phyloP scores from a whole-genome alignment of 2,797 vertebrate species.

The Sebastes taczanowskii region DNA sequence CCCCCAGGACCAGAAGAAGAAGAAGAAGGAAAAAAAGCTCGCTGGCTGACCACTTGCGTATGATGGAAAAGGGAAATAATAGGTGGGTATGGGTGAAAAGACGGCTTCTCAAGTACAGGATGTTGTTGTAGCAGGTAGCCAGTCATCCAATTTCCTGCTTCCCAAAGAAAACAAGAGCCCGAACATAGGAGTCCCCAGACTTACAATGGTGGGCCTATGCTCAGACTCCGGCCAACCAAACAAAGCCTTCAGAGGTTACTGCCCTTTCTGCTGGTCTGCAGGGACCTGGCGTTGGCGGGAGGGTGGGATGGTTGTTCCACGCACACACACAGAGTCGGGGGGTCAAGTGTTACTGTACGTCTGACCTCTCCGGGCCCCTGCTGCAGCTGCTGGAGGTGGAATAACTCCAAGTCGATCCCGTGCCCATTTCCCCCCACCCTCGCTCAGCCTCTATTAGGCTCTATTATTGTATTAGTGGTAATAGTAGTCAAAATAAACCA shows the following conservation, averaged over 20 bases:
- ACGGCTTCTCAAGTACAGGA: slow-evolving; percentile 89
- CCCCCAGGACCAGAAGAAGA: slow-evolving; percentile 62
- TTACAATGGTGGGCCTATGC: slow-evolving; percentile 85
- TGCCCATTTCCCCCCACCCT: slow-evolving; percentile 42
- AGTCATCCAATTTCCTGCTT: slow-evolving; percentile 91
- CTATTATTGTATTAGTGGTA: slow-evolving; percentile 86
- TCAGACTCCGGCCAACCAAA: slow-evolving; percentile 76
- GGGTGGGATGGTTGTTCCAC: slow-evolving; percentile 55
- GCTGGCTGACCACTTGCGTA: slow-evolving; percentile 82
- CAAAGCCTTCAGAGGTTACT: slow-evolving; percentile 85
- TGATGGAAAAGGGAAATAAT: slow-evolving; percentile 87
- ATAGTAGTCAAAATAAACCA: slow-evolving; percentile 85
- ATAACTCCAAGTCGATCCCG: slow-evolving; percentile 52
- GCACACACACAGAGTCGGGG: slow-evolving; percentile 57
- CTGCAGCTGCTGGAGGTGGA: slow-evolving; percentile 74
- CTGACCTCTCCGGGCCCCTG: slow-evolving; percentile 75
- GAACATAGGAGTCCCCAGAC: slow-evolving; percentile 75
- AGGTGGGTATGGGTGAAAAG: slow-evolving; percentile 87
- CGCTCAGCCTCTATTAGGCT: slow-evolving; percentile 76
- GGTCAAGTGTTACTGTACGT: slow-evolving; percentile 81
- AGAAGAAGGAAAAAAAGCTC: background rate
- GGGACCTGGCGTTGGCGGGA: slow-evolving; percentile 56
- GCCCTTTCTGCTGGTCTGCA: slow-evolving; percentile 78
- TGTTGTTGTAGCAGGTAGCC: slow-evolving; percentile 91
- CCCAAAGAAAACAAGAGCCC: slow-evolving; percentile 87